Percentiles rank a stretch among this genome's conserved stretches.
Conservation (phyloP, 35 echinoderm and acorn worm species). For the Nesometra sesokonis region DNA sequence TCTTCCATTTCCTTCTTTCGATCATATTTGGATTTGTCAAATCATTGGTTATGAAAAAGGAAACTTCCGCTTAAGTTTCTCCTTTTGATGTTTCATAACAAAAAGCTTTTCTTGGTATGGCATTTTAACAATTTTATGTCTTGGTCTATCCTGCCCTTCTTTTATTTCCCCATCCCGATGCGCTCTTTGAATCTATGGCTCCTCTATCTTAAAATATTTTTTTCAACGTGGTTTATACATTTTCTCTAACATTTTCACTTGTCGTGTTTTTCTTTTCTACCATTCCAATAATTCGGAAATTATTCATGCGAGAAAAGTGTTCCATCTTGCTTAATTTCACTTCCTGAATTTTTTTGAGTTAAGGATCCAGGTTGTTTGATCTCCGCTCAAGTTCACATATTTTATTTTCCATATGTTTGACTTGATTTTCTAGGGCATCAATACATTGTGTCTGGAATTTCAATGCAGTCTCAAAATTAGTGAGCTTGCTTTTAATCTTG, state of each 20-base stretch:
- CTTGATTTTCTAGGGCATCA: neutral
- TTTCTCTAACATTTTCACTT: neutral
- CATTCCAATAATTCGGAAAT: neutral
- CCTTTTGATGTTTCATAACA: too few relatives aligned
- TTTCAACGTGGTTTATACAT: neutral
- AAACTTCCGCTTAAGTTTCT: too few relatives aligned
- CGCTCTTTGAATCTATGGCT: neutral
- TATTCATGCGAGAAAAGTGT: neutral
- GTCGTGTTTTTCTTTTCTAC: neutral
- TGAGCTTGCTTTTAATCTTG: neutral
- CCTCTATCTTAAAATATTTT: neutral
- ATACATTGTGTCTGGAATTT: neutral
- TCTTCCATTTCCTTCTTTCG: too few relatives aligned
- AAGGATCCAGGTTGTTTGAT: neutral
- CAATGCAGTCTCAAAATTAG: neutral
- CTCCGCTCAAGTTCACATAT: neutral
- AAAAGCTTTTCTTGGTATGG: too few relatives aligned
- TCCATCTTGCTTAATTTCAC: neutral
- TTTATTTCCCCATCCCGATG: neutral
- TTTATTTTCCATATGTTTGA: neutral
- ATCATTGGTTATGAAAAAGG: too few relatives aligned
- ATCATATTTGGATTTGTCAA: too few relatives aligned
- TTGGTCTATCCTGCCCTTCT: too few relatives aligned
- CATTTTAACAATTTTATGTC: too few relatives aligned
- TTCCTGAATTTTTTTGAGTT: neutral